Evolutionary conservation across 2,797 vertebrate species (phyloP).

Genomic region (Sebastes iracundus): DNA sequence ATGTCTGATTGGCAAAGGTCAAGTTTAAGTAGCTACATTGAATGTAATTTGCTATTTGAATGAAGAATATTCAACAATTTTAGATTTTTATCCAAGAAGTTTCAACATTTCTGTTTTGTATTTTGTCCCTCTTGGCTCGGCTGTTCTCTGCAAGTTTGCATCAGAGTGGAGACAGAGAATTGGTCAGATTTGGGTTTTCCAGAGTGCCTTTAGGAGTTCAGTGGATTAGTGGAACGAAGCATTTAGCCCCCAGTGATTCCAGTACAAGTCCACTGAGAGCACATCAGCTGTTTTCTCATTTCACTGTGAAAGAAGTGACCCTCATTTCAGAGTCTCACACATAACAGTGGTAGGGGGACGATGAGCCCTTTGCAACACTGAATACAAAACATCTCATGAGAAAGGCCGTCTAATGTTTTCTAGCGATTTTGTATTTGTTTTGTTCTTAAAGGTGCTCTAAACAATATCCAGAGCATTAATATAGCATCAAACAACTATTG

Average conservation of each 20-base stretch:
- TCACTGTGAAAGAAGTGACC: constrained; percentile 9
- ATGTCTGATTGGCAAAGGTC: constrained; percentile 6
- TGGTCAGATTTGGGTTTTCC: constrained; percentile 19
- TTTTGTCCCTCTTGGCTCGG: neutral
- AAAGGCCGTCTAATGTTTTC: neutral
- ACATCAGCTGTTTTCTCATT: constrained; percentile 10
- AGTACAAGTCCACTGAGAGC: constrained; percentile 9
- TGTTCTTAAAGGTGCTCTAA: neutral
- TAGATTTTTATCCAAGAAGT: neutral
- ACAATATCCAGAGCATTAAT: too few relatives aligned
- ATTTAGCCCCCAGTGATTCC: constrained; percentile 12
- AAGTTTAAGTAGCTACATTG: neutral
- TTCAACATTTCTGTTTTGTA: neutral
- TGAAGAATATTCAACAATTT: neutral
- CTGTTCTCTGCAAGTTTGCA: constrained; percentile 1
- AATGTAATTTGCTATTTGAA: neutral
- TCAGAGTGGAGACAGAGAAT: neutral
- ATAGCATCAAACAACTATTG: too few relatives aligned
- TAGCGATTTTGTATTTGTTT: neutral
- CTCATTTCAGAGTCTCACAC: constrained; percentile 10
- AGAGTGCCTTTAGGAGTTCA: constrained; percentile 26
- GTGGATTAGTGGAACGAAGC: constrained; percentile 34
- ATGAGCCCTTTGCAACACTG: neutral
- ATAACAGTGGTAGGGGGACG: neutral
- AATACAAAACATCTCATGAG: neutral